Evolutionary conservation across 2,113 vertebrate species (phyloP).

Genomic region (Tetrao urogallus): DNA sequence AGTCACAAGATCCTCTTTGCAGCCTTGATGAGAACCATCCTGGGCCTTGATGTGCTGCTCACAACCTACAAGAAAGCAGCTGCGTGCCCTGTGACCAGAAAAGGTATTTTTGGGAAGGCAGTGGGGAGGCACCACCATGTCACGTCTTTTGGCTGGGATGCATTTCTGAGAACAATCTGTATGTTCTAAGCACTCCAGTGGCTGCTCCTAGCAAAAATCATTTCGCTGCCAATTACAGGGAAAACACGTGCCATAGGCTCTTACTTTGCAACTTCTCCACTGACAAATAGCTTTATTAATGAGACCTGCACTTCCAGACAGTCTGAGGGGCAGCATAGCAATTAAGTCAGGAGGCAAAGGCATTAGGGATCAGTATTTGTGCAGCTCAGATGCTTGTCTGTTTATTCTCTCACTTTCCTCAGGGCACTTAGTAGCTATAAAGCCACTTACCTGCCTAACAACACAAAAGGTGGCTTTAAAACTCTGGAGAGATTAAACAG

Average conservation of each 20-base stretch:
- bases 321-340: conserved; percentile 1
- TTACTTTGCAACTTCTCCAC: background rate
- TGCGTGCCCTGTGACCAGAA: background rate
- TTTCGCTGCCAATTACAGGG: background rate
- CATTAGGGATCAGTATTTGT: background rate
- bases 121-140: background rate
- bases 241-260: background rate
- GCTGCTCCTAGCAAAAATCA: background rate
- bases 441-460: background rate
- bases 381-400: background rate
- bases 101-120: background rate
- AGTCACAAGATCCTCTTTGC: background rate
- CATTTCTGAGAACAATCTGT: conserved; percentile 15
- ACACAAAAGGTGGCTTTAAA: background rate
- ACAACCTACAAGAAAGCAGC: background rate
- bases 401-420: background rate
- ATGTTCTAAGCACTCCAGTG: background rate
- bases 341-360: background rate
- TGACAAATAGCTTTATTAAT: conserved; percentile 8
- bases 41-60: background rate
- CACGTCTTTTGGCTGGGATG: background rate
- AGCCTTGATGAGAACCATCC: background rate
- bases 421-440: background rate
- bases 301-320: background rate
- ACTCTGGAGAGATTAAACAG: background rate